Evolutionary conservation across 2,797 vertebrate species (phyloP), one percentile per base, ranked within the genome.

Genomic region (Odontamblyopus rebecca): DNA sequence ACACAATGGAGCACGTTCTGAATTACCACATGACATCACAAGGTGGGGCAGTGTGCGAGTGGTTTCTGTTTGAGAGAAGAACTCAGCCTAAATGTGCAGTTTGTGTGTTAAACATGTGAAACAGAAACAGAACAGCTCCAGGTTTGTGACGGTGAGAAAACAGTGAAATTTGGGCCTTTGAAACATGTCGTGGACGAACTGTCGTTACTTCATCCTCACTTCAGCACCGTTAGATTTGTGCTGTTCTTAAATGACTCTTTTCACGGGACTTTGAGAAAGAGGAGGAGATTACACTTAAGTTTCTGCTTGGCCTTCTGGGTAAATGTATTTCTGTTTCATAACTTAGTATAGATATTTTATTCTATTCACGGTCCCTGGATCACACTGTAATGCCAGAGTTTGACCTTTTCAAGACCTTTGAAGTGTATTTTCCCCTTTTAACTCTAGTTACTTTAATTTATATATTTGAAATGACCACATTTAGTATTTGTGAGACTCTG

Each of bases 261-360:
- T 30, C 27, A 54, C 41, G 2, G 41, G 41, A 44, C 44, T 4
- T 48, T 48, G 13, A 13, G 2, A 51, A 71, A 72, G 76, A 50
- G 68, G 72, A 61, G 67, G 23, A 73, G 23, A 73, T 72, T 69
- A 8, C 0, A 51, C 4, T 35, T 73, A 7, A 48, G 13, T 72
- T 70, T 23, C 26, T 9, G 4, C 60, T 50, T 70, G 41, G 63
- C 30, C 8, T 35, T 32, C 61, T 9, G 73, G 68, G 60, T 11
- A 62, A 38, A 69, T 57, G 15, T 48, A 18, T 59, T 48, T 48
- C 19, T 26, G 48, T 27, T 73, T 57, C 48, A 81, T 54, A 48
- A 81, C 76, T 79, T 44, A 74, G 74, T 74, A 44, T 4, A 1
- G 51, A 4, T 41, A 23, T 23, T 23, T 1, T 23, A 23, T 66